Base-by-base conservation (phyloP, 30 jellyfish, hydroid and myxozoan species). In the Nemopilema nomurai region DNA sequence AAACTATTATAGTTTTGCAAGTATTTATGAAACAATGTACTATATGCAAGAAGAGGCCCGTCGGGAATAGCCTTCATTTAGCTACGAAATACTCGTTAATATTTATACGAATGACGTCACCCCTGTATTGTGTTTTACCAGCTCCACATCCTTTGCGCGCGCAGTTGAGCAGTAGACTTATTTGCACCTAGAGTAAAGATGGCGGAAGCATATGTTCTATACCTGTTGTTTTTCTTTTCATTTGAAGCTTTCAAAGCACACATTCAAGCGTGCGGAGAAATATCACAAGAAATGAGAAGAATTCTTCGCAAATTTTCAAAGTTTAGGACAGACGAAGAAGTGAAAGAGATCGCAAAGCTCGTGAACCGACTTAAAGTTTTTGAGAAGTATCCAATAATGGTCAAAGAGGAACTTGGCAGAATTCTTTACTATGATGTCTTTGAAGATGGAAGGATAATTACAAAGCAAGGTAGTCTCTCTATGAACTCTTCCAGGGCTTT, bases 321-420 rank as follows among this genome's bases (percentile, higher is more conserved):
- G 24, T 67, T 24, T 26, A 72, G 97, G 23, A 85, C 89, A 16
- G 92, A 81, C 19, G 89, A 57, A 9, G 97, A 90, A 66, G 85
- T 90, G 31, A 80, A 83, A 49, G 28, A 69, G 19, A 76, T 76
- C 19, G 92, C 75, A 71, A 74, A 71, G 41, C 62, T 90, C 1
- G 92, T 90, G 29, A 74, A 79, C 19, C 65, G 96, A 67, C 69
- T 90, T 77, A 76, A 80, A 72, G 89, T 89, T 13, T 90, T 90
- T 33, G 95, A 90, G 21, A 94, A 91, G 18, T 90, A 83, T 62
- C 82, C 97, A 41, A 68, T 67, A 32, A 25, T 28, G 70, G 94
- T 90, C 51, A 84, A 84, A 74, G 89, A 90, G 69, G 97, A 90
- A 62, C 82, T 90, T 23, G 97, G 96, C 18, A 78, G 91, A 20